A percentile compares a stretch with the other conserved stretches of the same genome.
Conservation (phyloP, 2,113 vertebrate genomes). For the Sturnus vulgaris region DNA sequence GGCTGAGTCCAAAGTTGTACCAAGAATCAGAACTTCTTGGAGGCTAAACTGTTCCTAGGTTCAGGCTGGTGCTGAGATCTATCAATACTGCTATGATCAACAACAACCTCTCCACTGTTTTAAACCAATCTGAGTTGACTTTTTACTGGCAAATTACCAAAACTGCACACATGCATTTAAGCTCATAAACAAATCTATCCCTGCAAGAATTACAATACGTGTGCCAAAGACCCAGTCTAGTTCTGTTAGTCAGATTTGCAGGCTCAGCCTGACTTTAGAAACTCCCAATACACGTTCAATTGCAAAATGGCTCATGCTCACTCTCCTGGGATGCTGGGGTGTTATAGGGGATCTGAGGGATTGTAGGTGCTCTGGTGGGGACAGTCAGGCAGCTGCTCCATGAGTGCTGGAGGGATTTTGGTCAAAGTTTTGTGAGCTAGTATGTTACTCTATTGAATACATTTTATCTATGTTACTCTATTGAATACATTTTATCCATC, state of each 20-base stretch:
- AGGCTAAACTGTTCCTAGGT: not conserved
- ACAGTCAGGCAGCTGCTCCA: not conserved
- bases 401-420: not conserved
- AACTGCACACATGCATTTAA: not conserved
- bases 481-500: not conserved
- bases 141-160: not conserved
- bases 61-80: not conserved
- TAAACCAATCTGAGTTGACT: not conserved
- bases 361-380: not conserved
- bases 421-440: not conserved
- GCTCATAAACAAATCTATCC: not conserved
- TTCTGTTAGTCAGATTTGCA: not conserved
- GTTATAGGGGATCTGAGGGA: not conserved
- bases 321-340: not conserved
- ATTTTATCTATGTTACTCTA: not conserved
- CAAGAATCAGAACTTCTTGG: not conserved
- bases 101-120: not conserved
- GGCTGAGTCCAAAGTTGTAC: not conserved
- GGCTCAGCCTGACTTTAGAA: not conserved
- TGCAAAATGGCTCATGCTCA: not conserved
- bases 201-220: not conserved
- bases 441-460: not conserved
- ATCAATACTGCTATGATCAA: not conserved
- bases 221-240: not conserved
- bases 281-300: accelerated